phyloP scores from a whole-genome alignment of 1,140 invertebrate genomes.

The Sinella curviseta region DNA sequence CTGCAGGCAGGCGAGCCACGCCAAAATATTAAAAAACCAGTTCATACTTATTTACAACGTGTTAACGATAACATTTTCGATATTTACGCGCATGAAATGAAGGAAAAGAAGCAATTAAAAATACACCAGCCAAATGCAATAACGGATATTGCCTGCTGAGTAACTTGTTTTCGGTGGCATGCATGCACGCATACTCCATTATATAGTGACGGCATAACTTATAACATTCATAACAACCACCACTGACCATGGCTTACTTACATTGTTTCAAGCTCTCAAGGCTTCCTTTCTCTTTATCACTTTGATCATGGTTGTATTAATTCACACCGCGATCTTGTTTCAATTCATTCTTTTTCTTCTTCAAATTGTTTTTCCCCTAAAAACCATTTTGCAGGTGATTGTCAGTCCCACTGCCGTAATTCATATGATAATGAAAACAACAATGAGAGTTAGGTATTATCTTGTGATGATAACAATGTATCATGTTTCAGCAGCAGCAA shows the following conservation, averaged over 20 bases:
- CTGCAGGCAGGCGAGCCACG: no score
- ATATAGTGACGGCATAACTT: neutral
- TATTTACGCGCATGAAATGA: no score
- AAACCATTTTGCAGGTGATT: neutral
- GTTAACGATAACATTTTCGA: no score
- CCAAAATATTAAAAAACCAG: no score
- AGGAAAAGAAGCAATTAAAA: no score
- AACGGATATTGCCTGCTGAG: constrained; percentile 1
- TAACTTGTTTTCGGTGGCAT: neutral
- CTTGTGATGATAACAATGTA: neutral
- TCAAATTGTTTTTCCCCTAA: neutral
- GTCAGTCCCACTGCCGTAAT: neutral
- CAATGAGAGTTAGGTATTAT: neutral
- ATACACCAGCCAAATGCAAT: no score
- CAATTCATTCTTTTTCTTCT: neutral
- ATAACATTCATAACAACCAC: neutral
- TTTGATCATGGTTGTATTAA: no score
- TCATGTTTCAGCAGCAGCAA: no score
- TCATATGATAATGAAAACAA: neutral
- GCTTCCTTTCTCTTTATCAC: neutral
- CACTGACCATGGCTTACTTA: constrained; percentile 10
- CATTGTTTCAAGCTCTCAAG: neutral
- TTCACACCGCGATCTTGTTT: no score
- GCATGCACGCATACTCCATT: no score
- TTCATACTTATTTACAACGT: no score